Percentiles rank a stretch among this genome's conserved stretches.
These are phyloP conservation scores for Heliothis peltigera DNA, from an alignment of 2,888 invertebrate genomes.

Conservation along the genomic window DNA sequence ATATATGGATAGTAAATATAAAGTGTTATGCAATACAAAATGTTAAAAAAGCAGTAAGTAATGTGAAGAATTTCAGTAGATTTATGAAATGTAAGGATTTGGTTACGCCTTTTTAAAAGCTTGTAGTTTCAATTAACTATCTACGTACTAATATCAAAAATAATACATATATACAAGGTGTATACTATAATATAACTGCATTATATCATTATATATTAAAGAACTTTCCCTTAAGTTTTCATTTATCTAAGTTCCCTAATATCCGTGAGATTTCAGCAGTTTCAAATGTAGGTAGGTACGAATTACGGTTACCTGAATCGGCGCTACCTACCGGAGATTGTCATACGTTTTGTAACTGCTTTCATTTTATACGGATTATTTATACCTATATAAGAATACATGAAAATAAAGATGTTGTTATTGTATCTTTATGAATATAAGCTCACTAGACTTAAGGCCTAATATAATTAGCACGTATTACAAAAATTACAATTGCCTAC, in stretches of 20 bases:
- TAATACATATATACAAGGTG: no score
- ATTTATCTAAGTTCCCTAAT: constrained; percentile 28
- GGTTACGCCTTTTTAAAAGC: no score
- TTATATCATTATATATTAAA: neutral
- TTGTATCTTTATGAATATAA: neutral
- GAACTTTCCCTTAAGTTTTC: neutral
- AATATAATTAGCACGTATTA: neutral
- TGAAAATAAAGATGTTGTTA: neutral
- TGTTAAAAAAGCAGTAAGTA: no score
- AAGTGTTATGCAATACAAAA: no score
- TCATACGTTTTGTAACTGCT: neutral
- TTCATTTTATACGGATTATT: neutral
- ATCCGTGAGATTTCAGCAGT: constrained; percentile 32
- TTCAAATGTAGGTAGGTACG: neutral
- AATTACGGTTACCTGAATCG: constrained; percentile 16
- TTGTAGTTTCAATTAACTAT: no score
- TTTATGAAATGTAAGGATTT: no score
- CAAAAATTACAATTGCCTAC: neutral
- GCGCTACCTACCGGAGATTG: neutral
- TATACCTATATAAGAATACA: no score
- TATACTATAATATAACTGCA: no score
- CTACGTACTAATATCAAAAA: no score
- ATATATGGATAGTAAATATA: no score
- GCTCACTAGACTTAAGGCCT: neutral
- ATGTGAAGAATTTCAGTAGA: no score